Evolutionary conservation across 2,113 vertebrate genomes (phyloP), one percentile per base, ranked within the genome.

Genomic region (Pica pica): DNA sequence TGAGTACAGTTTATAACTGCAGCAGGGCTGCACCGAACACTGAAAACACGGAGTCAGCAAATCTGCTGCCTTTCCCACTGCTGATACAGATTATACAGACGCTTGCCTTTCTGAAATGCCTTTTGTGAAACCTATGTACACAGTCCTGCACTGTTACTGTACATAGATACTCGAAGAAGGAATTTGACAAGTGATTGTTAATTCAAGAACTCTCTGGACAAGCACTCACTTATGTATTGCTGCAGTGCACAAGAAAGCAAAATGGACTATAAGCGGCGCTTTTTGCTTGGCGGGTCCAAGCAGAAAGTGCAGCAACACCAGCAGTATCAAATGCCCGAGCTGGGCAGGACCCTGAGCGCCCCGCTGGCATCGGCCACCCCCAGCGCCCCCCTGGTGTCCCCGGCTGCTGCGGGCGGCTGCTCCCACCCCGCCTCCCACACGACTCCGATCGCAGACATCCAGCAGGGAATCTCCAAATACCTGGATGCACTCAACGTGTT

Each of bases 271-370:
- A 99, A 99, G 98, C 98, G 99, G 98, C 99, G 99, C 98, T 99
- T 99, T 98, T 98, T 99, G 99, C 99, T 99, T 98, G 99, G 99
- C 99, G 99, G 99, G 99, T 99, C 99, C 99, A 99, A 99, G 99
- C 99, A 99, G 98, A 99, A 99, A 98, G 99, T 99, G 97, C 99
- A 99, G 97, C 99, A 99, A 98, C 99, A 99, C 98, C 99, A 99
- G 98, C 98, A 98, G 97, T 99, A 99, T 97, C 98, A 99, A 61
- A 98, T 99, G 98, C 99, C 99, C 37, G 99, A 99, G 97, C 98
- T 99, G 95, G 98, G 99, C 98, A 98, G 99, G 97, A 98, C 99
- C 96, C 97, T 99, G 98, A 99, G 98, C 83, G 98, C 99, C 83
- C 98, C 99, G 19, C 97, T 99, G 97, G 98, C 98, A 46, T 98